These are phyloP conservation scores for Stylophora pistillata DNA, from an alignment of 64 coral and sea anemone species.

Conservation along the genomic window DNA sequence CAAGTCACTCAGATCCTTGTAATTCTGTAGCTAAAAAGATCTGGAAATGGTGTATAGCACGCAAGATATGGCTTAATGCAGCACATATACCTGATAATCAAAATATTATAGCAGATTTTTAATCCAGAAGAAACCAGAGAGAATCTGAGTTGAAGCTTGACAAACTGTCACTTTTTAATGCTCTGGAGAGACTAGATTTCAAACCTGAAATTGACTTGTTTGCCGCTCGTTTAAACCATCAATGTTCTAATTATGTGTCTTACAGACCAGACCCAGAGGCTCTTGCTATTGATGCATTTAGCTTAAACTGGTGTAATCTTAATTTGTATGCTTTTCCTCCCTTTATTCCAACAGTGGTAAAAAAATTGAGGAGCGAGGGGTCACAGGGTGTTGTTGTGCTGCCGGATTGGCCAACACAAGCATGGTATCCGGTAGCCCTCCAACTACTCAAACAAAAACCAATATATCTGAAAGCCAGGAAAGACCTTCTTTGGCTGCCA, in stretches of 20 bases:
- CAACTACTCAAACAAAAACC: no score
- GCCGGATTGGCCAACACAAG: no score
- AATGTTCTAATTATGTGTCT: slow-evolving; percentile 1
- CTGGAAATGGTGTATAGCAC: slow-evolving; percentile 32
- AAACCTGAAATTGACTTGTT: slow-evolving; percentile 45
- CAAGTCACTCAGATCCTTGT: slow-evolving; percentile 52
- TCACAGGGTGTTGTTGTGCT: no score
- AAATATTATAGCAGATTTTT: slow-evolving; percentile 37
- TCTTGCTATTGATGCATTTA: slow-evolving; percentile 24
- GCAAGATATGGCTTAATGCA: slow-evolving; percentile 27
- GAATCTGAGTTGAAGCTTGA: slow-evolving; percentile 25
- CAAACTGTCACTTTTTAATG: not conserved
- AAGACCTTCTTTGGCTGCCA: no score
- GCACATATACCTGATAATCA: slow-evolving; percentile 45
- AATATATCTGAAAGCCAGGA: no score
- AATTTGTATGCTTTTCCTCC: slow-evolving; percentile 55
- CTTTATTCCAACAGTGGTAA: not conserved
- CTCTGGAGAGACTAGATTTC: not conserved
- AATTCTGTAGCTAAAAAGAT: slow-evolving; percentile 36
- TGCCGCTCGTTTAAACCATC: slow-evolving; percentile 41
- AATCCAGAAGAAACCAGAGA: slow-evolving; percentile 11
- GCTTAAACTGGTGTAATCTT: not conserved
- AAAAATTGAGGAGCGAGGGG: no score
- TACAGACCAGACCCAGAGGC: slow-evolving; percentile 59
- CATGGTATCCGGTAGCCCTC: no score